Conservation (phyloP, 1,140 invertebrate genomes). For the Orussus abietinus region DNA sequence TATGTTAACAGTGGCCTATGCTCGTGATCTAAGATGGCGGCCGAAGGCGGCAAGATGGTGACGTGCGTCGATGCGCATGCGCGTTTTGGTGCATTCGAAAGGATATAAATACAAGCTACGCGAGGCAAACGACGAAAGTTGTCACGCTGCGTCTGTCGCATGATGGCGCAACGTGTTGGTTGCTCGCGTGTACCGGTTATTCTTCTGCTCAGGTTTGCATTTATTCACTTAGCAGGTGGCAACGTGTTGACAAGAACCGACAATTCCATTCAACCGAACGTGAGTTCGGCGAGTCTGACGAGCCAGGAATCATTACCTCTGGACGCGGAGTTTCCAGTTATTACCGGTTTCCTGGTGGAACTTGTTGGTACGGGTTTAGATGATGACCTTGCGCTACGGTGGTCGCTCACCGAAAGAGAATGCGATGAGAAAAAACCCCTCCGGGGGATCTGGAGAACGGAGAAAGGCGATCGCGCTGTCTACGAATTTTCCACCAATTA, state of each 20-base stretch:
- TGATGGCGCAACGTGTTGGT: conserved; percentile 48
- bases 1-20: too few species aligned
- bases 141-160: conserved; percentile 40
- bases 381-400: conserved; percentile 23
- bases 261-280: conserved; percentile 9
- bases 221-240: conserved; percentile 30
- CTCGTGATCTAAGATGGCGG: too few species aligned
- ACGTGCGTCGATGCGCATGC: neutral
- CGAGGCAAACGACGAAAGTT: conserved; percentile 27
- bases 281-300: conserved; percentile 21
- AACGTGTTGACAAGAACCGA: conserved; percentile 15
- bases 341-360: conserved; percentile 18
- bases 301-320: conserved; percentile 1
- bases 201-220: conserved; percentile 35
- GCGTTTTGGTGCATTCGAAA: neutral
- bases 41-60: too few species aligned
- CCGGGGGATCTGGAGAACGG: conserved; percentile 17
- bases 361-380: conserved; percentile 24
- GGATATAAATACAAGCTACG: neutral
- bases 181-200: conserved; percentile 32
- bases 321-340: conserved; percentile 3
- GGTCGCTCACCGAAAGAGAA: conserved; percentile 22
- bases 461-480: conserved; percentile 19
- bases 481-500: conserved; percentile 25
- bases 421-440: conserved; percentile 19